Base-by-base conservation (phyloP, 2,797 vertebrate species). In the Sebastes nivosus region DNA sequence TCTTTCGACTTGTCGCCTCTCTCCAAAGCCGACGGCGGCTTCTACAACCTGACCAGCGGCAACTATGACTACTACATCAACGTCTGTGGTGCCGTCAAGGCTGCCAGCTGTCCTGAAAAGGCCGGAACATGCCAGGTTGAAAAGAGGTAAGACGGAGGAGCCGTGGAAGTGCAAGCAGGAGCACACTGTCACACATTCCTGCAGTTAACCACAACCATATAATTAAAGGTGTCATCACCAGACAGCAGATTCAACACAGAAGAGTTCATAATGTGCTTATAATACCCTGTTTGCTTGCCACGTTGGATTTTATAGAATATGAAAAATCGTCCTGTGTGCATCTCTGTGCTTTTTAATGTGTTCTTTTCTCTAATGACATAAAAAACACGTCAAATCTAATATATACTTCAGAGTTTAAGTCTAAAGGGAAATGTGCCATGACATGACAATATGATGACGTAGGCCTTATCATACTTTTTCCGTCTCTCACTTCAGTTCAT, bases 1-100 rank as follows among this genome's bases (percentile, higher is more conserved):
- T 98, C 95, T 18, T 99, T 98, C 81, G 96, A 99, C 88, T 89
- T 99, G 75, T 97, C 96, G 1, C 96, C 96, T 1, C 95, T 99
- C 87, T 89, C 83, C 38, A 98, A 97, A 92, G 75, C 88, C 6
- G 78, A 67, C 0, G 94, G 82, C 0, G 91, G 77, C 4, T 85
- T 36, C 77, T 98, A 99, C 83, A 83, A 92, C 75, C 67, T 97
- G 55, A 92, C 85, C 27, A 91, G 86, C 0, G 79, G 8, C 2
- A 73, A 82, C 12, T 99, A 99, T 10, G 74, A 90, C 20, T 99
- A 98, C 83, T 95, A 94, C 72, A 93, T 99, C 87, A 99, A 97
- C 1, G 86, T 99, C 5, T 99, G 98, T 34, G 96, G 95, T 2
- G 66, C 88, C 0, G 91, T 99, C 42, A 93, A 93, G 0, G 46